A percentile compares a stretch with the other conserved stretches of the same genome.
Evolutionary conservation across 1,140 invertebrate species (phyloP).

Genomic region (Kradibia gibbosae): DNA sequence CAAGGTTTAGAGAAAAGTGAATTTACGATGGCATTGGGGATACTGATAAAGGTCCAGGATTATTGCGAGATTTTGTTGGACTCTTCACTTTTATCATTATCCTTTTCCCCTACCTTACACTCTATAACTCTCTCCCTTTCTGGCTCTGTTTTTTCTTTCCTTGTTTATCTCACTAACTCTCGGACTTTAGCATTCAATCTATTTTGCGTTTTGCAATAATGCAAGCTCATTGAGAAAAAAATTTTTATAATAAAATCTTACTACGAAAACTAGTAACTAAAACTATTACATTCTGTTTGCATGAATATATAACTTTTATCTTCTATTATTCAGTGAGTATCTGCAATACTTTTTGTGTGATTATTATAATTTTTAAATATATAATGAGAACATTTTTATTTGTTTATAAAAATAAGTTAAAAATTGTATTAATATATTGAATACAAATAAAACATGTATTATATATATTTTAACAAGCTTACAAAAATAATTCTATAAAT

Average conservation of each 20-base stretch:
- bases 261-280: background rate
- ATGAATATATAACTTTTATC: background rate
- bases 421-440: no score
- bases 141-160: background rate
- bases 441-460: no score
- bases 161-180: background rate
- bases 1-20: background rate
- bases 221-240: no score
- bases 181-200: no score
- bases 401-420: no score
- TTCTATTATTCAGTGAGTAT: no score
- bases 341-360: no score
- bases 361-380: no score
- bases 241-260: background rate
- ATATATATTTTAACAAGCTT: no score
- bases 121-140: background rate
- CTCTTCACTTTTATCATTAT: background rate
- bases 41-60: conserved; percentile 30
- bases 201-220: no score
- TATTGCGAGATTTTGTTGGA: background rate
- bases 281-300: background rate
- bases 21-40: conserved; percentile 54
- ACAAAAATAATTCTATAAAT: no score
- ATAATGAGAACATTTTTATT: no score
- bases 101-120: background rate